Evolutionary conservation across 35 echinoderm and acorn worm species (phyloP), one percentile per base, ranked within the genome.

Genomic region (Ophiothrix spiculata): DNA sequence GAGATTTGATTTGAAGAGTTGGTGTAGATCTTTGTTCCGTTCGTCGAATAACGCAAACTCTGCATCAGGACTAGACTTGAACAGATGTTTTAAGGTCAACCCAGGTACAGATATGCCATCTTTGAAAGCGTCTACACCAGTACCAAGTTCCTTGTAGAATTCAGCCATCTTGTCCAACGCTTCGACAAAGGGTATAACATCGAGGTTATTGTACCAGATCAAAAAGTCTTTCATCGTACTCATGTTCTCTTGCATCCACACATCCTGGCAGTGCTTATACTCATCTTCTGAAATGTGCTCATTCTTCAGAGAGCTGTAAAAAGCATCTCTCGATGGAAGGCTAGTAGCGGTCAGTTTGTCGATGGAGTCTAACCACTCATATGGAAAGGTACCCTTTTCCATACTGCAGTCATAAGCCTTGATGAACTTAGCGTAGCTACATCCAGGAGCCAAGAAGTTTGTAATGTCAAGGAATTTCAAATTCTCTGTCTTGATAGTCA

Each of bases 141-240:
- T 79, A 0, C 14, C 1, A 0, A 29, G 1, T 25, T 79, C 89
- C n/a, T 69, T 31, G n/a, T 91, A 81, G 54, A 91, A 91, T 25
- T 35, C 0, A 85, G 80, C 79, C 89, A 91, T 91, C 75, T 91
- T 86, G 0, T 91, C 41, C 25, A 86, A 6, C 0, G 89, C 83
- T 45, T 91, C 49, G 21, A 91, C 21, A 33, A 91, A 91, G 25
- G 76, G 89, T 60, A 80, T 35, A 1, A 86, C 83, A 39, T 85
- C 83, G 38, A 87, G 75, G 34, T 91, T 91, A 39, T 86, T 91
- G 83, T 91, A 91, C 89, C 83, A 91, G 19, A 86, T 56, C 10
- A 91, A 73, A 32, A 91, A 86, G 28, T 81, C 83, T 77, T 36
- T 28, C 1, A 90, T 36, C 1, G 88, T 76, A 31, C 19, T 32